phyloP scores from a whole-genome alignment of 2,113 vertebrate genomes.

The Oryzias melastigma region DNA sequence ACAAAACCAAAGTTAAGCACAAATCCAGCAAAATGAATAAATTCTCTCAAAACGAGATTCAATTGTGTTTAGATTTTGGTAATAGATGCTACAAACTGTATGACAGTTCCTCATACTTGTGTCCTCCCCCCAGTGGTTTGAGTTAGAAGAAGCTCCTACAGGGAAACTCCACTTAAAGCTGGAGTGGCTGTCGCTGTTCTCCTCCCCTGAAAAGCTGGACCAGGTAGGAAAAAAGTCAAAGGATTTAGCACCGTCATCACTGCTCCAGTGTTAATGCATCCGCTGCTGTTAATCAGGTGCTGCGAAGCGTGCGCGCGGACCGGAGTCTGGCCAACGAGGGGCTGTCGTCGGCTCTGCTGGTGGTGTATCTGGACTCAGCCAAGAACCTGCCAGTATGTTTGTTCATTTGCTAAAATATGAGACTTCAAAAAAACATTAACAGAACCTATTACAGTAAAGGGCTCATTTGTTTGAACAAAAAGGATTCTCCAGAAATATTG shows the following conservation, averaged over 20 bases:
- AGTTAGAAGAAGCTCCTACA: slow-evolving; percentile 87
- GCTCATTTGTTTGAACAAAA: no score
- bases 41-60: no score
- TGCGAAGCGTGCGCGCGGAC: slow-evolving; percentile 86
- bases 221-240: slow-evolving; percentile 77
- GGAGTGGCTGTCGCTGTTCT: slow-evolving; percentile 91
- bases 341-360: slow-evolving; percentile 90
- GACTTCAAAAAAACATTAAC: neutral
- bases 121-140: slow-evolving; percentile 85
- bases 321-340: slow-evolving; percentile 87
- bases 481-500: no score
- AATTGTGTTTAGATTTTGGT: no score
- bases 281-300: slow-evolving; percentile 74
- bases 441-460: no score
- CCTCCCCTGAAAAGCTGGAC: slow-evolving; percentile 83
- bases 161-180: slow-evolving; percentile 94
- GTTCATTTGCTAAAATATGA: neutral
- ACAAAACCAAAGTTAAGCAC: no score
- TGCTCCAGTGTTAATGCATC: neutral
- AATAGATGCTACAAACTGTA: no score
- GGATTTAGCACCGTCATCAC: neutral
- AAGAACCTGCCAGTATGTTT: slow-evolving; percentile 89
- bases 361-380: slow-evolving; percentile 92
- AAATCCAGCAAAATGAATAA: no score
- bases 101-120: no score